Conservation (phyloP, 2,888 invertebrate species). For the Acholoe squamosa region DNA sequence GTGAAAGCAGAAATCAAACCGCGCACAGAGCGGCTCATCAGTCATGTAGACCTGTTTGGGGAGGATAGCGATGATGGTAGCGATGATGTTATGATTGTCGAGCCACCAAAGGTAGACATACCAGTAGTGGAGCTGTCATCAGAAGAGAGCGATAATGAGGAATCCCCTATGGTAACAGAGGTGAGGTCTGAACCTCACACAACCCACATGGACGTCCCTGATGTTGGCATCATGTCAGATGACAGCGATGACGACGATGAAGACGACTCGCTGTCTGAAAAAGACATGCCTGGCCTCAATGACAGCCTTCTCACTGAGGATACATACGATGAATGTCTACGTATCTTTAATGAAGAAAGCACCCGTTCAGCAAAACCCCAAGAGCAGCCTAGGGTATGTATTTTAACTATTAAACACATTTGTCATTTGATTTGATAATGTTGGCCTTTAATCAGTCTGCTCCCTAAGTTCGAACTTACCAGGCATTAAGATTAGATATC, state of each 20-base stretch:
- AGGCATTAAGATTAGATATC: too few relatives aligned
- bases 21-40: neutral
- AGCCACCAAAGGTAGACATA: slow-evolving; percentile 43
- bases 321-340: slow-evolving; percentile 92
- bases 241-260: neutral
- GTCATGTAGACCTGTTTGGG: slow-evolving; percentile 62
- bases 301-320: slow-evolving; percentile 83
- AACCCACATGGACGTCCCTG: neutral
- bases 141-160: neutral
- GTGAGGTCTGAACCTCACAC: neutral
- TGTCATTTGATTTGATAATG: too few relatives aligned
- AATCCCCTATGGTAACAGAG: neutral
- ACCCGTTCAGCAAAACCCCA: neutral
- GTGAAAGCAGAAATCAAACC: neutral
- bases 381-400: slow-evolving; percentile 22
- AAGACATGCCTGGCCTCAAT: neutral
- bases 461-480: too few relatives aligned
- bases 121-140: slow-evolving; percentile 58
- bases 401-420: neutral
- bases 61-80: slow-evolving; percentile 59
- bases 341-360: slow-evolving; percentile 90
- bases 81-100: slow-evolving; percentile 44
- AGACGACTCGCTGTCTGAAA: neutral
- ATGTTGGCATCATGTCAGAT: neutral
- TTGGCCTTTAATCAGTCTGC: too few relatives aligned